A percentile compares a stretch with the other conserved stretches of the same genome.
Evolutionary conservation across 2,113 vertebrate species (phyloP).

Genomic region (Cacatua alba): DNA sequence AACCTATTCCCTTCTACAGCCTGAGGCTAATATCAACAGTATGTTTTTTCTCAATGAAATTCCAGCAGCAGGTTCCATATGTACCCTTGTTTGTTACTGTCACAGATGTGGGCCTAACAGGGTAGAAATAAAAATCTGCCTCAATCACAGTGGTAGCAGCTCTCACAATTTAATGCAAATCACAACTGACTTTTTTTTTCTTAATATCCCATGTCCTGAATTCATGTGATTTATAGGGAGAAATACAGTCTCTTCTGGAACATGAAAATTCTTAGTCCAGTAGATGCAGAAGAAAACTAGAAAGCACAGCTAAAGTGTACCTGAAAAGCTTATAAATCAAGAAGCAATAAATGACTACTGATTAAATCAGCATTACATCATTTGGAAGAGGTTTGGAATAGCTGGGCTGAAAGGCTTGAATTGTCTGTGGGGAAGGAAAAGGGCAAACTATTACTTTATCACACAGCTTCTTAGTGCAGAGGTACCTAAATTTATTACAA

Average conservation of each 20-base stretch:
- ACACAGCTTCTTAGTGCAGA: neutral
- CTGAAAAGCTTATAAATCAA: neutral
- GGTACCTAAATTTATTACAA: neutral
- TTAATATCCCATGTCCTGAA: neutral
- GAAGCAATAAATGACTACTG: neutral
- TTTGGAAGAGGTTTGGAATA: neutral
- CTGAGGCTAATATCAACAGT: neutral
- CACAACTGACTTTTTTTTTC: neutral
- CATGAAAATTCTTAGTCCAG: neutral
- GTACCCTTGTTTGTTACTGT: neutral
- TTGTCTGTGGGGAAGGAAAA: neutral
- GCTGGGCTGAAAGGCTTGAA: neutral
- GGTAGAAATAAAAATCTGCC: neutral
- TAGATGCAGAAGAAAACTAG: neutral
- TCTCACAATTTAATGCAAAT: neutral
- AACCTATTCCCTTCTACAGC: neutral
- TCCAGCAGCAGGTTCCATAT: neutral
- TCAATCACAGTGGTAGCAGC: neutral
- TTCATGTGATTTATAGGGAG: neutral
- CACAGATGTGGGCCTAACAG: neutral
- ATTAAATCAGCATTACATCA: neutral
- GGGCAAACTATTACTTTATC: neutral
- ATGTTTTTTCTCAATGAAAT: neutral
- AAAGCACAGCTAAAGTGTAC: neutral
- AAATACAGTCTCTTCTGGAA: neutral